Evolutionary conservation across 2,797 vertebrate species (phyloP).

Genomic region (Glossophaga mutica): DNA sequence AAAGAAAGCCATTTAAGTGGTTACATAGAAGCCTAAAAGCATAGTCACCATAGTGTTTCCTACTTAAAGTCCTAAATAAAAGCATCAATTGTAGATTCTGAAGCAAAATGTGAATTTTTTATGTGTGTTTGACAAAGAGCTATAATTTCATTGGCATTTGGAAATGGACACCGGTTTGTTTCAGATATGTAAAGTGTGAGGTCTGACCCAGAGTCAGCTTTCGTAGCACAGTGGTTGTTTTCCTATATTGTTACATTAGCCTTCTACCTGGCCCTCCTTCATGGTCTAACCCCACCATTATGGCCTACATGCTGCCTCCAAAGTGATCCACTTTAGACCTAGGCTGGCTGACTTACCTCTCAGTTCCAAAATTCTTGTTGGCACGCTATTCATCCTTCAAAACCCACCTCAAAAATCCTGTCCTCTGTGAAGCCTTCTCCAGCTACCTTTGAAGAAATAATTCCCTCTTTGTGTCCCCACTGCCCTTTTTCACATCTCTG

Average conservation of each 20-base stretch:
- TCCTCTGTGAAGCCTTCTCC: not conserved
- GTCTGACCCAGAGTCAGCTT: not conserved
- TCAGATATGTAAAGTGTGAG: slow-evolving; percentile 3
- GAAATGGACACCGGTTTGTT: slow-evolving; percentile 16
- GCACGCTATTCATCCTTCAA: not conserved
- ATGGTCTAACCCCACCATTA: not conserved
- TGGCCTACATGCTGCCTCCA: not conserved
- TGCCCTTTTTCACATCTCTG: not conserved
- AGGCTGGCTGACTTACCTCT: not conserved
- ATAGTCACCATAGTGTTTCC: not conserved
- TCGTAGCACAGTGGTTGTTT: not conserved
- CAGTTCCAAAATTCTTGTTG: not conserved
- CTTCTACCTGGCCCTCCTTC: not conserved
- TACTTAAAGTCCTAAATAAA: not conserved
- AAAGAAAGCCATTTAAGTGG: not conserved
- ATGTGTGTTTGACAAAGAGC: slow-evolving; percentile 2
- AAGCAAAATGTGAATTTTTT: not conserved
- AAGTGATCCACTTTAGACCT: not conserved
- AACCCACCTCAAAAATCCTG: not conserved
- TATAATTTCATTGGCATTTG: not conserved
- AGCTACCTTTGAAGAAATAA: not conserved
- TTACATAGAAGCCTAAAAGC: not conserved
- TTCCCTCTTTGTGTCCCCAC: not conserved
- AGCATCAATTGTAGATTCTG: not conserved
- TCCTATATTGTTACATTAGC: not conserved